Evolutionary conservation across 2,113 vertebrate species (phyloP).

Genomic region (Plestiodon gilberti): DNA sequence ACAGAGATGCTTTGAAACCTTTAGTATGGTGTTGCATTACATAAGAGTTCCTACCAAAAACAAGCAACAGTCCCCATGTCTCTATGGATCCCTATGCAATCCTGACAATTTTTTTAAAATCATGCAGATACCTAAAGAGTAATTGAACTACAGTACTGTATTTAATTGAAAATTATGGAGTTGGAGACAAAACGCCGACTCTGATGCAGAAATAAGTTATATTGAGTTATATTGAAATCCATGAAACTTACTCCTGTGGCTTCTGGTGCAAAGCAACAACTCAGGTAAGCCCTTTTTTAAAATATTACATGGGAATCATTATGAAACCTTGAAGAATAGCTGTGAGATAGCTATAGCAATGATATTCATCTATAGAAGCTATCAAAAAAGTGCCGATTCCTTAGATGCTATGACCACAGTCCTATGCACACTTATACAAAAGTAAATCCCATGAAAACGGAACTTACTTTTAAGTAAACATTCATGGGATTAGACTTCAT

Average conservation of each 20-base stretch:
- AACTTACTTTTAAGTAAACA: neutral
- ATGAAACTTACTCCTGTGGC: neutral
- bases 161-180: conserved; percentile 71
- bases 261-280: neutral
- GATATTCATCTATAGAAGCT: neutral
- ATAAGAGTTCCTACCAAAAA: conserved; percentile 52
- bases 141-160: conserved; percentile 55
- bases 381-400: neutral
- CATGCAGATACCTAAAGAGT: conserved; percentile 70
- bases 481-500: neutral
- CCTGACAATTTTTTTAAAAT: conserved; percentile 61
- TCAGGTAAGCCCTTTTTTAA: conserved; percentile 15
- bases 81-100: conserved; percentile 59
- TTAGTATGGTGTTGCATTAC: conserved; percentile 24
- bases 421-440: neutral
- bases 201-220: neutral
- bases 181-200: conserved; percentile 21
- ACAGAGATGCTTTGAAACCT: conserved; percentile 42
- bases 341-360: neutral
- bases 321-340: neutral
- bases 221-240: neutral
- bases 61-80: conserved; percentile 70
- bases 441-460: neutral
- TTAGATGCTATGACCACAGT: neutral
- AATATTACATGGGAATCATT: neutral